Percentiles rank a stretch among this genome's conserved stretches.
Conservation (phyloP, 2,888 invertebrate genomes). For the Venusia cambrica region DNA sequence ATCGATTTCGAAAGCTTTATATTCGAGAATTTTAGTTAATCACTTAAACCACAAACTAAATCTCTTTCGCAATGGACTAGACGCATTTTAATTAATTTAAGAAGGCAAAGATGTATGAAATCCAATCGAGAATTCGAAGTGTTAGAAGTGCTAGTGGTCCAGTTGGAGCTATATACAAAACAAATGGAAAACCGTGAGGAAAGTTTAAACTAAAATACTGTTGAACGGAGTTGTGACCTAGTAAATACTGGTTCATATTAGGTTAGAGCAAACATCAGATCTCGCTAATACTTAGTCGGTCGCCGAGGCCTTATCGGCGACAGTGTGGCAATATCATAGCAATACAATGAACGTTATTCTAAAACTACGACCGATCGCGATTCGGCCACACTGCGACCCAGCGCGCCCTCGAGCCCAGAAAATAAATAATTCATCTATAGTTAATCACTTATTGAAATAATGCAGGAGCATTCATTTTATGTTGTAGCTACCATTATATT, state of each 20-base stretch:
- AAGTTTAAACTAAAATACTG: constrained; percentile 73
- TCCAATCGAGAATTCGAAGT: constrained; percentile 59
- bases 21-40: constrained; percentile 50
- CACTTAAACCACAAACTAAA: constrained; percentile 73
- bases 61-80: constrained; percentile 80
- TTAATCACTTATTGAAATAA: constrained; percentile 68
- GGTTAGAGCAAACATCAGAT: constrained; percentile 63
- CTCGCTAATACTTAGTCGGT: constrained; percentile 60
- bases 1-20: constrained; percentile 52
- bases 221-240: constrained; percentile 62
- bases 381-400: constrained; percentile 47
- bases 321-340: constrained; percentile 51
- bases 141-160: constrained; percentile 40
- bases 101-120: constrained; percentile 78
- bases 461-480: constrained; percentile 72
- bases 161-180: constrained; percentile 57
- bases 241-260: constrained; percentile 64
- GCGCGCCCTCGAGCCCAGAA: constrained; percentile 45
- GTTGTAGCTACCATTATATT: constrained; percentile 77
- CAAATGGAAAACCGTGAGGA: constrained; percentile 55
- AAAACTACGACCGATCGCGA: constrained; percentile 54
- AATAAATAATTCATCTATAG: constrained; percentile 72
- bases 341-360: constrained; percentile 60
- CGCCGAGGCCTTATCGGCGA: constrained; percentile 34
- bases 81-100: constrained; percentile 73